Conservation (phyloP, 2,113 vertebrate genomes). For the Vulpes lagopus region DNA sequence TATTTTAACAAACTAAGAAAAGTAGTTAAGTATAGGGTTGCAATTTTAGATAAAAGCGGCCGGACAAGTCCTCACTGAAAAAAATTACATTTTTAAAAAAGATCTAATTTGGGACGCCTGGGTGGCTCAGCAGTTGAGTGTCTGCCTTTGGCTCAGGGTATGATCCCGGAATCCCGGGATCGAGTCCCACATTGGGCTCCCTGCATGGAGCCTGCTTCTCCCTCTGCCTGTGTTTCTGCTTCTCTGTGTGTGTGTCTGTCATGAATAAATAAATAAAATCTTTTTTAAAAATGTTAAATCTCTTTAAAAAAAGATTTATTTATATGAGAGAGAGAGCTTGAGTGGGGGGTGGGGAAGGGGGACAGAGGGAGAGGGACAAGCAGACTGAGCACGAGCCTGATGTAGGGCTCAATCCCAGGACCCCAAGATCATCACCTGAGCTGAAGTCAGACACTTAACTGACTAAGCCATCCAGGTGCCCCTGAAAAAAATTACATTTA, state of each 20-base stretch:
- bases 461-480: neutral
- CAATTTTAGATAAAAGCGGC: constrained; percentile 38
- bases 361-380: neutral
- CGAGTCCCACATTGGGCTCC: too few relatives aligned
- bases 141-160: too few relatives aligned
- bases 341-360: neutral
- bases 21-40: neutral
- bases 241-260: too few relatives aligned
- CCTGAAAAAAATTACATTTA: neutral
- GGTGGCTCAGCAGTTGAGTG: too few relatives aligned
- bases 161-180: too few relatives aligned
- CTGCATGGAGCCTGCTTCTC: too few relatives aligned
- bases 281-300: too few relatives aligned
- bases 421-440: neutral
- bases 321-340: neutral
- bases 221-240: too few relatives aligned
- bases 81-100: neutral
- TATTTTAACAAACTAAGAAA: constrained; percentile 45
- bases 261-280: too few relatives aligned
- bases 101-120: too few relatives aligned
- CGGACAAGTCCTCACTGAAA: neutral
- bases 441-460: neutral
- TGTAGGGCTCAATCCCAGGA: neutral
- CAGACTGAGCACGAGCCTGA: neutral
- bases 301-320: too few relatives aligned